Base-by-base conservation (phyloP, 2,888 invertebrate genomes). In the Lordiphosa fenestrarum region DNA sequence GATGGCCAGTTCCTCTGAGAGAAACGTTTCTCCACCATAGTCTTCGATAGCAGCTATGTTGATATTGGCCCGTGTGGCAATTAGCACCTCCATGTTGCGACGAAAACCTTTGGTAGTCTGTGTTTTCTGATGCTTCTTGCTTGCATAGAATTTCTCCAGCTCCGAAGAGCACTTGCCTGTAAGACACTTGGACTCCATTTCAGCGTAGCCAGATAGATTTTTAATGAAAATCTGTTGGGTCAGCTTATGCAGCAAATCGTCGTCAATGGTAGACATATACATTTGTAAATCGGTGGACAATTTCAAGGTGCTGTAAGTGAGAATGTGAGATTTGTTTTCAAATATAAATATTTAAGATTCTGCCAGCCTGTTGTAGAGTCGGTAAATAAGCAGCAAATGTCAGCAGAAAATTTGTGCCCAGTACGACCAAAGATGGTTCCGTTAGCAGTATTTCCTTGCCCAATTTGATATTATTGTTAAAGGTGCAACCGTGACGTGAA, bases 1-100 rank as follows among this genome's bases (percentile, higher is more conserved):
- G 69, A 97, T 96, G 0, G 98, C 98, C 3, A 98, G 92, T 86
- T 97, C 96, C 88, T 98, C 98, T 0, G 98, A 98, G 0, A 99
- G 91, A 88, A 98, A 98, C 0, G 98, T 99, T 90, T 99, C 98
- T 0, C 97, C 98, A 2, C 98, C 98, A 86, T 97, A 98, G 89
- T 98, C 96, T 89, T 98, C 98, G 41, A 98, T 96, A 87, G 96
- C 95, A 0, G 95, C 97, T 66, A 98, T 96, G 87, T 97, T 97
- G 59, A 98, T 96, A 87, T 97, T 98, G 0, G 97, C 95, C 53
- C 96, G 92, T 0, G 96, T 95, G 2, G 97, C 96, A 71, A 99
- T 95, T 9, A 96, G 95, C 0, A 97, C 97, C 90, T 98, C 98
- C 65, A 99, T 90, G 87, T 99, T 98, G 47, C 98, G 92, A 4